These are phyloP conservation scores for Agelas oroides DNA, from an alignment of 37 sponge, comb jelly and placozoan genomes.

Conservation along the genomic window DNA sequence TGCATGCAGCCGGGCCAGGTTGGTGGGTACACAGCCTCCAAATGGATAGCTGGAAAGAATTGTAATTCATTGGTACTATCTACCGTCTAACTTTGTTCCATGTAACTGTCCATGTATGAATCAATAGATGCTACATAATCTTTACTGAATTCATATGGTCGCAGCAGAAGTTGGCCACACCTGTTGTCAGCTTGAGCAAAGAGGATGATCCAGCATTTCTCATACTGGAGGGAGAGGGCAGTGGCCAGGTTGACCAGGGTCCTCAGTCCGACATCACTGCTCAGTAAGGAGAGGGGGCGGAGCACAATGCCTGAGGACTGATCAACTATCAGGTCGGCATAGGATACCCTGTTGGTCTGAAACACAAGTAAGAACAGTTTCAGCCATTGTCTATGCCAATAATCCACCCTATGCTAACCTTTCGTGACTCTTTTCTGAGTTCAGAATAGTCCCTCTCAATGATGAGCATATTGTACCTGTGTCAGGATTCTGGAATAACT, in stretches of 20 bases:
- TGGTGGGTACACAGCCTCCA: constrained; percentile 53
- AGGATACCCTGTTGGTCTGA: not conserved
- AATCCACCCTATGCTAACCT: not conserved
- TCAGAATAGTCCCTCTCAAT: constrained; percentile 64
- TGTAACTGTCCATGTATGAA: too few relatives aligned
- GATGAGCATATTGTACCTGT: constrained; percentile 62
- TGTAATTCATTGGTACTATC: too few relatives aligned
- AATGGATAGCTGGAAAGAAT: constrained; percentile 52
- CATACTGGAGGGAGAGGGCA: constrained; percentile 66
- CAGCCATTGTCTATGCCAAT: not conserved
- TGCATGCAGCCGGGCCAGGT: constrained; percentile 68
- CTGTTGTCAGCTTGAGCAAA: constrained; percentile 28
- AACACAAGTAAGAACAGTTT: not conserved
- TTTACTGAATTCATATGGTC: too few relatives aligned
- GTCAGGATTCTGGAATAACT: not conserved
- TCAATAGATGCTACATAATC: too few relatives aligned
- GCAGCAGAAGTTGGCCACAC: not conserved
- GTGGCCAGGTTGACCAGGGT: constrained; percentile 24
- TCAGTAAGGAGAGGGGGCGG: constrained; percentile 46
- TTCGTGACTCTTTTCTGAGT: not conserved
- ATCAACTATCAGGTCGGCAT: constrained; percentile 68
- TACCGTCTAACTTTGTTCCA: too few relatives aligned
- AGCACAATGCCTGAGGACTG: constrained; percentile 55
- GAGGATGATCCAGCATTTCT: constrained; percentile 65
- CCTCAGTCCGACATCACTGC: constrained; percentile 40